A percentile compares a stretch with the other conserved stretches of the same genome.
phyloP scores from a whole-genome alignment of 2,797 vertebrate species.

The Xiphorhynchus erythropygius region DNA sequence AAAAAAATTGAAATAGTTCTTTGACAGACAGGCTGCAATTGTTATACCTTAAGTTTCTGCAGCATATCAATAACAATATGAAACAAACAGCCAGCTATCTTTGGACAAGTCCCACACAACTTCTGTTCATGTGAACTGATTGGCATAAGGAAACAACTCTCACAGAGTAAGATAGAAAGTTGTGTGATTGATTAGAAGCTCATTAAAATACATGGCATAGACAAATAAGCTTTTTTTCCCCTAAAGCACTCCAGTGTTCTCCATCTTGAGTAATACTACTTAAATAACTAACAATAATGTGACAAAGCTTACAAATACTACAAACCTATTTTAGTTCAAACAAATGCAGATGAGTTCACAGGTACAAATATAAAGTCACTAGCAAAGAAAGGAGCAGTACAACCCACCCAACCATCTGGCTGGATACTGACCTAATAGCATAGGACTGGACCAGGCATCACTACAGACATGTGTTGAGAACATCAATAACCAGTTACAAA shows the following conservation, averaged over 20 bases:
- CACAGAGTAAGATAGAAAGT: neutral
- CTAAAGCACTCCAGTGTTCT: neutral
- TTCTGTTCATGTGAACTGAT: neutral
- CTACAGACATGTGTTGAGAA: neutral
- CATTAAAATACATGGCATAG: neutral
- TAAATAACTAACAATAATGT: neutral
- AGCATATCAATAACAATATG: neutral
- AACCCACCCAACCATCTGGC: neutral
- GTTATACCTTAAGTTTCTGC: neutral
- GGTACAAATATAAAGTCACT: neutral
- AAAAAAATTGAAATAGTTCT: neutral
- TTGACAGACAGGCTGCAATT: neutral
- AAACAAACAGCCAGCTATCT: neutral
- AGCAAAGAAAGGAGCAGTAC: neutral
- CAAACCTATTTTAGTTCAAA: neutral
- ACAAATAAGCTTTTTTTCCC: neutral
- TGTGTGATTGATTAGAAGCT: neutral
- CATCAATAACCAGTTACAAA: neutral
- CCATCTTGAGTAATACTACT: neutral
- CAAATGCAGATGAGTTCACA: neutral
- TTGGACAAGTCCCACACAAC: neutral
- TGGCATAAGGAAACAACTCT: neutral
- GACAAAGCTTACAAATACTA: neutral
- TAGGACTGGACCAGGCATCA: neutral
- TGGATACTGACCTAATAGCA: neutral